These are phyloP conservation scores for Drosophila hamatofila DNA, from an alignment of 2,888 invertebrate species.

Conservation along the genomic window DNA sequence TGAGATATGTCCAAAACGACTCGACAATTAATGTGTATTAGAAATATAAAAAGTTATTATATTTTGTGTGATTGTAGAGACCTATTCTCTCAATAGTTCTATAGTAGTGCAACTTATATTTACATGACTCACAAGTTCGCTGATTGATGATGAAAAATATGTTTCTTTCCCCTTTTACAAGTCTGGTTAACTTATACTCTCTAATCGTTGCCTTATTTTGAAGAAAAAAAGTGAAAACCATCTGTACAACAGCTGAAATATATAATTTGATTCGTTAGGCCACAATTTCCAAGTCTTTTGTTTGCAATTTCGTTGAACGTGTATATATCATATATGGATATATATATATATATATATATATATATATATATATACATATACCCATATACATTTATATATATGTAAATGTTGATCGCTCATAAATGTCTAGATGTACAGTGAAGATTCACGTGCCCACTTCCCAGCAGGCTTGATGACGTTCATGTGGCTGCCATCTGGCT, in stretches of 20 bases:
- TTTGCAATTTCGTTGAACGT: conserved; percentile 5
- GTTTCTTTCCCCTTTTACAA: neutral
- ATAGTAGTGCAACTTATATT: neutral
- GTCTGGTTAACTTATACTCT: neutral
- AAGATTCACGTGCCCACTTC: conserved; percentile 3
- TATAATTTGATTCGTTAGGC: conserved; percentile 35
- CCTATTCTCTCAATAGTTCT: neutral
- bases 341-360: neutral
- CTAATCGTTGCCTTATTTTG: conserved; percentile 20
- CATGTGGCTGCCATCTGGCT: conserved; percentile 63
- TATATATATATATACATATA: neutral
- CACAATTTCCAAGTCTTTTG: conserved; percentile 15
- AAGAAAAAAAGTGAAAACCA: conserved; percentile 24
- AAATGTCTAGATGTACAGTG: conserved; percentile 3
- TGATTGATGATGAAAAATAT: neutral
- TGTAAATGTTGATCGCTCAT: conserved; percentile 7
- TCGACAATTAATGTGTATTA: too few relatives aligned
- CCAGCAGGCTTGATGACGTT: conserved; percentile 13
- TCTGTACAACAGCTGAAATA: conserved; percentile 56
- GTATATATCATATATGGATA: neutral
- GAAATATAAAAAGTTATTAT: neutral
- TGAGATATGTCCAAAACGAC: neutral
- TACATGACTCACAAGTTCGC: neutral
- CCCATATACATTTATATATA: neutral
- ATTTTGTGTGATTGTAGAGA: neutral